Evolutionary conservation across 1,140 invertebrate species (phyloP).

Genomic region (Gonioctena quinquepunctata): DNA sequence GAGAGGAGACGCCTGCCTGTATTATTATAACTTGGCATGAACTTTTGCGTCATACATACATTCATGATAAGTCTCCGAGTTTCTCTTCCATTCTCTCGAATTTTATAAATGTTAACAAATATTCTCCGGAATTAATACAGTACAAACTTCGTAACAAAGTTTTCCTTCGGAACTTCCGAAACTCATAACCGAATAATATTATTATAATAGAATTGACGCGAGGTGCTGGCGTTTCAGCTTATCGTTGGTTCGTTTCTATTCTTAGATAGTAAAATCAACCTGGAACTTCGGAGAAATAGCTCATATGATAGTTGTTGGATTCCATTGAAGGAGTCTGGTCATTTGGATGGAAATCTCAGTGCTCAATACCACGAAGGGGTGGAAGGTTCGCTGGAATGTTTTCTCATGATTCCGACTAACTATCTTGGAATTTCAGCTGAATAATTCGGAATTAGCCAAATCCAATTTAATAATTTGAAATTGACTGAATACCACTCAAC

Average conservation of each 20-base stretch:
- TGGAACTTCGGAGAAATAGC: too few species aligned
- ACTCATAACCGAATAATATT: conserved; percentile 14
- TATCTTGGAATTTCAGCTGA: too few species aligned
- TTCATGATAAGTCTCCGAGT: conserved; percentile 33
- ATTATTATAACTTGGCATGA: conserved; percentile 44
- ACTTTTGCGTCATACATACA: conserved; percentile 45
- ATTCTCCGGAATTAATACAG: conserved; percentile 19
- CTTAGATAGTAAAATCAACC: background rate
- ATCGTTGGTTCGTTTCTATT: background rate
- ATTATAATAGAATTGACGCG: background rate
- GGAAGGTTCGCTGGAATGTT: too few species aligned
- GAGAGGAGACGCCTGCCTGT: conserved; percentile 17
- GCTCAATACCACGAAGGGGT: too few species aligned
- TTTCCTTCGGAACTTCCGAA: background rate
- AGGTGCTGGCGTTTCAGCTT: background rate
- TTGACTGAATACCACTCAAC: too few species aligned
- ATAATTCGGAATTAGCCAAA: too few species aligned
- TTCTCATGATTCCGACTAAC: too few species aligned
- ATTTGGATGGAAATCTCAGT: too few species aligned
- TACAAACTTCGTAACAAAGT: conserved; percentile 14
- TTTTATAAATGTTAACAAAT: conserved; percentile 25
- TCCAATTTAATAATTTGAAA: too few species aligned
- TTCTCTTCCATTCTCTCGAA: conserved; percentile 13
- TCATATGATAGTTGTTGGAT: too few species aligned
- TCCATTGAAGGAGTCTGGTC: too few species aligned